phyloP scores from a whole-genome alignment of 2,113 vertebrate genomes.

The Vicugna pacos region DNA sequence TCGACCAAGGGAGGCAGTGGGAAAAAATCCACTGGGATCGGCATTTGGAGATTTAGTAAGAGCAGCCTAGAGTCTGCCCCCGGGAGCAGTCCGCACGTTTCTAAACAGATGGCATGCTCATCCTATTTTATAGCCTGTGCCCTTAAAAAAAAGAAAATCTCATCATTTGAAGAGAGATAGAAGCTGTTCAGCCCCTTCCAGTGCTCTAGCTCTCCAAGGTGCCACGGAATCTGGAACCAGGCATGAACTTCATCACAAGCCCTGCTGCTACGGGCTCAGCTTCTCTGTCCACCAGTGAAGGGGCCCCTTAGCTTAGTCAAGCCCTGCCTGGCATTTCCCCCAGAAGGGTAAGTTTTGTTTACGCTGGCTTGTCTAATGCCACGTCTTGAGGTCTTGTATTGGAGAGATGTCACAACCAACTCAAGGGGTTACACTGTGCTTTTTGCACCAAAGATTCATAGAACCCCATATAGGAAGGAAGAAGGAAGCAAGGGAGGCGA shows the following conservation, averaged over 20 bases:
- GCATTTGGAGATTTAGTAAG: not conserved
- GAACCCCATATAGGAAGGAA: not conserved
- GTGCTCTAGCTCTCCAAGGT: not conserved
- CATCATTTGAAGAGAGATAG: not conserved
- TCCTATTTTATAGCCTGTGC: conserved; percentile 34
- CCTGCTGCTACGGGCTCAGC: not conserved
- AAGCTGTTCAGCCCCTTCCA: not conserved
- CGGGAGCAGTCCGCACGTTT: not conserved
- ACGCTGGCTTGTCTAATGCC: not conserved
- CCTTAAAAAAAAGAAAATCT: not conserved
- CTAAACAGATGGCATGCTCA: not conserved
- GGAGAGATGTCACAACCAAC: not conserved
- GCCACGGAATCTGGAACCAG: not conserved
- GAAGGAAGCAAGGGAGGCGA: not conserved
- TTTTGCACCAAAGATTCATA: not conserved
- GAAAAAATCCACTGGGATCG: not conserved
- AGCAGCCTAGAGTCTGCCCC: not conserved
- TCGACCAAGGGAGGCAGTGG: not conserved
- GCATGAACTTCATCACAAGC: not conserved
- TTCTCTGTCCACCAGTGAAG: not conserved
- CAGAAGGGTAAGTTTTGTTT: not conserved
- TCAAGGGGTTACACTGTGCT: not conserved
- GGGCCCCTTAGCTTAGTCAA: not conserved
- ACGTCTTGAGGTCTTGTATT: not conserved
- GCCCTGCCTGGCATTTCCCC: not conserved